These are phyloP conservation scores for Caenorhabditis sp. DNA, from an alignment of 2,888 invertebrate species.

Conservation along the genomic window DNA sequence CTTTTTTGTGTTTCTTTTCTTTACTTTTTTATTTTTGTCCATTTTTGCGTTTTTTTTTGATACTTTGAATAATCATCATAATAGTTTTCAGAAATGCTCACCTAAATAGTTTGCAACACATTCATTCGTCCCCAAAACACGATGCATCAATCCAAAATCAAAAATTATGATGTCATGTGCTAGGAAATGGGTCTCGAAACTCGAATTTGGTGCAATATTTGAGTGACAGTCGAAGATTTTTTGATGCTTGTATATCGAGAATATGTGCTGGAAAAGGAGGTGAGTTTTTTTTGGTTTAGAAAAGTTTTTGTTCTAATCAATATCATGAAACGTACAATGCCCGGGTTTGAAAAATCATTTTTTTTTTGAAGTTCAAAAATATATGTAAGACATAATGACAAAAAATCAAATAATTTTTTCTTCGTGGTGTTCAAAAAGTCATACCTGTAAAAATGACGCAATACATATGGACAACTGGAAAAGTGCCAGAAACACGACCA, in stretches of 20 bases:
- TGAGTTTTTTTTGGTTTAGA: not conserved
- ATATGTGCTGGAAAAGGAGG: slow-evolving; percentile 59
- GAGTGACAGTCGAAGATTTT: slow-evolving; percentile 66
- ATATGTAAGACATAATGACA: not conserved
- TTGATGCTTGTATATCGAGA: slow-evolving; percentile 55
- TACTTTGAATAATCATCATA: too few species aligned
- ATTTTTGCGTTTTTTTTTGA: too few species aligned
- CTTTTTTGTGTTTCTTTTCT: too few species aligned
- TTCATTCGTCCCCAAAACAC: slow-evolving; percentile 67
- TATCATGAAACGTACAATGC: too few species aligned
- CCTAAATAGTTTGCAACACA: slow-evolving; percentile 71
- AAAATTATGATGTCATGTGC: slow-evolving; percentile 70
- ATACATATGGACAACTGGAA: slow-evolving; percentile 58
- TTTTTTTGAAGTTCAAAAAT: too few species aligned
- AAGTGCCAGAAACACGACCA: slow-evolving; percentile 50
- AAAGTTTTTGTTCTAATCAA: not conserved
- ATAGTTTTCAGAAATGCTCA: slow-evolving; percentile 2
- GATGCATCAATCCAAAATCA: slow-evolving; percentile 70
- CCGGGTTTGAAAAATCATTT: too few species aligned
- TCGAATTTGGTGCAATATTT: slow-evolving; percentile 55
- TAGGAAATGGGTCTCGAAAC: slow-evolving; percentile 53
- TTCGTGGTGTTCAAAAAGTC: not conserved
- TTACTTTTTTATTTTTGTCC: too few species aligned
- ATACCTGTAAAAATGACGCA: slow-evolving; percentile 63
- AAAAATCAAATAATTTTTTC: not conserved